Conservation (phyloP, 2,797 vertebrate species). For the Urocyon cinereoargenteus region DNA sequence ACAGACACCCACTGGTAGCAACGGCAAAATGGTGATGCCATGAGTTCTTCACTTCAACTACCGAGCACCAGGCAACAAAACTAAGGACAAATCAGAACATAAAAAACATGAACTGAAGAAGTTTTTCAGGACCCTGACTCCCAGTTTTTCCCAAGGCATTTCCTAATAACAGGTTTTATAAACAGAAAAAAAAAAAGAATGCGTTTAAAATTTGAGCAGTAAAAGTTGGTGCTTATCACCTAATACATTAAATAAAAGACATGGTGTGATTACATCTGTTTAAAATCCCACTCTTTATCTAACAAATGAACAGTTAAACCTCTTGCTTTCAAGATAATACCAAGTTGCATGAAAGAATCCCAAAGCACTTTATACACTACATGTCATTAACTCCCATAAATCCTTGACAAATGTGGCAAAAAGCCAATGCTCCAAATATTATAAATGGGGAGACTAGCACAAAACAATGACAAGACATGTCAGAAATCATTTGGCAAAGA, state of each 20-base stretch:
- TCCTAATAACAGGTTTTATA: conserved; percentile 56
- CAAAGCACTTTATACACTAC: conserved; percentile 76
- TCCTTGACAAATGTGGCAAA: conserved; percentile 78
- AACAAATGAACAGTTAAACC: conserved; percentile 81
- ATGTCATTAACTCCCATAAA: conserved; percentile 80
- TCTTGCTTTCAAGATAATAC: conserved; percentile 82
- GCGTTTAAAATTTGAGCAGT: conserved; percentile 62
- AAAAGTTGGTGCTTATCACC: conserved; percentile 19
- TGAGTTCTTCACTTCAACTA: neutral
- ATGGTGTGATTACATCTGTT: conserved; percentile 68
- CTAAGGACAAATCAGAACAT: conserved; percentile 11
- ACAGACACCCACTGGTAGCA: conserved; percentile 18
- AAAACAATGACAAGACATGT: conserved; percentile 76
- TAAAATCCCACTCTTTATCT: conserved; percentile 78
- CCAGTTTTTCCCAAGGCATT: conserved; percentile 49
- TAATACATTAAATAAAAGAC: conserved; percentile 72
- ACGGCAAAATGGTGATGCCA: conserved; percentile 10
- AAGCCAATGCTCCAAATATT: conserved; percentile 78
- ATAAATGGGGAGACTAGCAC: conserved; percentile 58
- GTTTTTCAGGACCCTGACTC: conserved; percentile 42
- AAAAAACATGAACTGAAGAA: conserved; percentile 38
- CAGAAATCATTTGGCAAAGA: conserved; percentile 71
- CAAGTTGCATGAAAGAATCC: conserved; percentile 80
- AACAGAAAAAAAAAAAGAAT: conserved; percentile 9
- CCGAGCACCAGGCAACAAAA: neutral